Evolutionary conservation across 2,797 vertebrate genomes (phyloP).

Genomic region (Malurus leucopterus): DNA sequence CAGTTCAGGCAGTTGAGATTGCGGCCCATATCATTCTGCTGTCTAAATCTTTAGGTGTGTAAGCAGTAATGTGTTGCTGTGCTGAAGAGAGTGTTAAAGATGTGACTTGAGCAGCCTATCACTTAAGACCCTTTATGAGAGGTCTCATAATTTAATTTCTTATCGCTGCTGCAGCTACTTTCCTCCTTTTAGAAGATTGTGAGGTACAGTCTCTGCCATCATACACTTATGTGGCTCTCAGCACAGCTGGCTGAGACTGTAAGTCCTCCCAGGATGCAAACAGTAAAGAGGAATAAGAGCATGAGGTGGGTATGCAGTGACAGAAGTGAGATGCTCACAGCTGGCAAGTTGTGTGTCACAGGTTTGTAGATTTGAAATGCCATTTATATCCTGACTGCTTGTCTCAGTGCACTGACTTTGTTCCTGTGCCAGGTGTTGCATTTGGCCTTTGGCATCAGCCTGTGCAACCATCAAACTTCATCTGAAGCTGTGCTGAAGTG

Average conservation of each 20-base stretch:
- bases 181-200: not conserved
- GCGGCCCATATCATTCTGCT: not conserved
- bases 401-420: not conserved
- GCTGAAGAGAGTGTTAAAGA: not conserved
- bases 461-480: not conserved
- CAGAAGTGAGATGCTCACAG: constrained; percentile 6
- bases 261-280: not conserved
- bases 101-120: not conserved
- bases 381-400: not conserved
- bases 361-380: not conserved
- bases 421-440: not conserved
- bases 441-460: constrained; percentile 6
- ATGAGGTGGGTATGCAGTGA: not conserved
- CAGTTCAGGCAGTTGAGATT: not conserved
- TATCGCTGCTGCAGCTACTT: not conserved
- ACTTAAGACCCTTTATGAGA: not conserved
- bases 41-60: not conserved
- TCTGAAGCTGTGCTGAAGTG: not conserved
- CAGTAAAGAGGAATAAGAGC: not conserved
- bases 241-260: not conserved
- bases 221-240: not conserved
- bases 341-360: not conserved
- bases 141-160: not conserved
- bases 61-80: not conserved
- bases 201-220: not conserved